Evolutionary conservation across 2,797 vertebrate genomes (phyloP).

Genomic region (Danio jaintianensis): DNA sequence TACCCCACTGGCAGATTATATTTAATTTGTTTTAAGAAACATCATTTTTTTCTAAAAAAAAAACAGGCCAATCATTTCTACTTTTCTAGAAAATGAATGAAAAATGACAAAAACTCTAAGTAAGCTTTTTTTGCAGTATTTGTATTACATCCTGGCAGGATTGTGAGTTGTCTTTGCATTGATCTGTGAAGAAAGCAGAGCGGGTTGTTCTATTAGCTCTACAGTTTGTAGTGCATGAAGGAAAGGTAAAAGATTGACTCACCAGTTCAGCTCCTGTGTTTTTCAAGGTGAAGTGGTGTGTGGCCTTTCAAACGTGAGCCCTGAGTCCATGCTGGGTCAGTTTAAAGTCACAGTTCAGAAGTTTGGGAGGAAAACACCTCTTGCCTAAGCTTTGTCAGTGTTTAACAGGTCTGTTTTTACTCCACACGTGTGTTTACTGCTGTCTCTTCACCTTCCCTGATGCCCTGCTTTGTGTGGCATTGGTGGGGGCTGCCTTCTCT

Average conservation of each 20-base stretch:
- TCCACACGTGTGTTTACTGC: conserved; percentile 15
- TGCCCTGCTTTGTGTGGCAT: conserved; percentile 49
- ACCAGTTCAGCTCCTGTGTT: conserved; percentile 38
- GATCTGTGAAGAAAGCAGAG: not conserved
- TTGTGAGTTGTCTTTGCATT: not conserved
- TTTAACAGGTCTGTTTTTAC: not conserved
- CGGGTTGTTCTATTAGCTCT: not conserved
- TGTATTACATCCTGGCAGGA: not conserved
- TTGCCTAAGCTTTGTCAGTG: conserved; percentile 11
- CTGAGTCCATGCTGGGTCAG: conserved; percentile 35
- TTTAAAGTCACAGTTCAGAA: not conserved
- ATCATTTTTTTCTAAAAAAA: too few relatives aligned
- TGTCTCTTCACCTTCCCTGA: conserved; percentile 45
- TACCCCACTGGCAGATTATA: too few relatives aligned
- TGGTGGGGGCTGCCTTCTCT: conserved; percentile 64
- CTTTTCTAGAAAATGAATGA: too few relatives aligned
- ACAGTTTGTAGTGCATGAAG: conserved; percentile 11
- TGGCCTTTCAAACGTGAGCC: not conserved
- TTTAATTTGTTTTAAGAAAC: too few relatives aligned
- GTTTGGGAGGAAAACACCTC: not conserved
- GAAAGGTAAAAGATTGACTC: conserved; percentile 28
- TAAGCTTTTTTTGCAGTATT: too few relatives aligned
- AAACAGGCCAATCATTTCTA: too few relatives aligned
- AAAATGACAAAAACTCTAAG: too few relatives aligned
- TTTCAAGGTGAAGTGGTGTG: not conserved